These are phyloP conservation scores for Prinia subflava DNA, from an alignment of 2,113 vertebrate species.

Conservation along the genomic window DNA sequence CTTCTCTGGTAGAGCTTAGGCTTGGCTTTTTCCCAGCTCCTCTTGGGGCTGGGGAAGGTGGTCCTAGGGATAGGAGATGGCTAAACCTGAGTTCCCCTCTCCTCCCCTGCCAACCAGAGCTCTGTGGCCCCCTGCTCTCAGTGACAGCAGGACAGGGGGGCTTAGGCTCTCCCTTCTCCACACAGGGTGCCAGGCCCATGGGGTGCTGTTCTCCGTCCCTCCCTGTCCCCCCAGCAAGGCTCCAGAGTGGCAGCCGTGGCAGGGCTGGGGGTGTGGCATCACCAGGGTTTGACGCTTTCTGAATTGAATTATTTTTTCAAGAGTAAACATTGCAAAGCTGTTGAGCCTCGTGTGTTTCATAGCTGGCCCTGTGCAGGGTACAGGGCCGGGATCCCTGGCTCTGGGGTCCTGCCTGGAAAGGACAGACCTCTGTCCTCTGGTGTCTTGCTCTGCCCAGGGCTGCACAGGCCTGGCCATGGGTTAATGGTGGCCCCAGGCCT, in stretches of 20 bases:
- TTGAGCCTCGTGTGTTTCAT: not conserved
- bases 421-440: not conserved
- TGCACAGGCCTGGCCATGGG: fast-evolving
- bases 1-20: not conserved
- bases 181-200: fast-evolving
- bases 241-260: fast-evolving
- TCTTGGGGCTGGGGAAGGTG: not conserved
- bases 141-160: not conserved
- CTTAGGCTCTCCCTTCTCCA: not conserved
- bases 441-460: not conserved
- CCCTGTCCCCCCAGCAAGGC: not conserved
- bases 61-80: not conserved
- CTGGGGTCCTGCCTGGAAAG: not conserved
- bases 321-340: slow-evolving; percentile 57
- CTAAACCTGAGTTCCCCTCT: not conserved
- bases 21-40: not conserved
- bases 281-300: not conserved
- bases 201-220: not conserved
- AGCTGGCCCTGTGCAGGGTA: fast-evolving
- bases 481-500: not conserved
- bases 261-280: not conserved
- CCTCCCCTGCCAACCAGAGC: not conserved
- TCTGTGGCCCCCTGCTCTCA: not conserved
- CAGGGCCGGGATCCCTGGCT: not conserved
- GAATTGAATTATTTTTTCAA: slow-evolving; percentile 56